Percentiles rank a stretch among this genome's conserved stretches.
Evolutionary conservation across 2,888 invertebrate species (phyloP).

Genomic region (Drosophila algonquin): DNA sequence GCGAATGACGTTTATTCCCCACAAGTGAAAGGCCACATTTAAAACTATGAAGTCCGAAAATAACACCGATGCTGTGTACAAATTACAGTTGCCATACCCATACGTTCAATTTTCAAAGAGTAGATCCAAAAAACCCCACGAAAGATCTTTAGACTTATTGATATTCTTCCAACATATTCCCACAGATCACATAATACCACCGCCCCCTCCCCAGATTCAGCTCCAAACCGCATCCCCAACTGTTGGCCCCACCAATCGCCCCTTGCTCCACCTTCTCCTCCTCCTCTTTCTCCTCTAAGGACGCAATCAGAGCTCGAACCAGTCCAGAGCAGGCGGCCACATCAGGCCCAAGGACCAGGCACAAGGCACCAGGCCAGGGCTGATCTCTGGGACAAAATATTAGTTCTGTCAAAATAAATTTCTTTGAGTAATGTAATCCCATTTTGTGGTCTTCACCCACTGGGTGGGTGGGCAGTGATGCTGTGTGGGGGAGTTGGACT

Average conservation of each 20-base stretch:
- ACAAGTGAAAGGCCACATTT: too few relatives aligned
- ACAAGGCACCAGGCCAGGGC: slow-evolving; percentile 30
- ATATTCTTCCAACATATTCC: not conserved
- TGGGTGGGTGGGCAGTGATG: slow-evolving; percentile 5
- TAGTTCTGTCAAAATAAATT: slow-evolving; percentile 83
- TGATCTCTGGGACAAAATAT: slow-evolving; percentile 79
- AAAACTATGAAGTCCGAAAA: too few relatives aligned
- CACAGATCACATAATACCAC: not conserved
- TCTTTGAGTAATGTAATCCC: slow-evolving; percentile 83
- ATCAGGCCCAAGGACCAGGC: slow-evolving; percentile 34
- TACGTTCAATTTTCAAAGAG: too few relatives aligned
- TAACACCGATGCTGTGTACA: too few relatives aligned
- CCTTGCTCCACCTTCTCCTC: not conserved
- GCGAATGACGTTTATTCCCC: too few relatives aligned
- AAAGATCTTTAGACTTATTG: not conserved
- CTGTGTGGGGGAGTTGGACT: slow-evolving; percentile 39
- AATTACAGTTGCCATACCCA: too few relatives aligned
- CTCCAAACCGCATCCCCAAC: not conserved
- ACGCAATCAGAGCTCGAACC: slow-evolving; percentile 28
- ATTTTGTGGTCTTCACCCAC: slow-evolving; percentile 79
- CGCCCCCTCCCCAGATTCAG: not conserved
- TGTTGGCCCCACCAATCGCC: slow-evolving; percentile 3
- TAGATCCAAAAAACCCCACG: too few relatives aligned
- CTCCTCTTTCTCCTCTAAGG: not conserved
- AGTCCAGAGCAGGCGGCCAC: slow-evolving; percentile 41